Evolutionary conservation across 2,113 vertebrate genomes (phyloP), one percentile per base, ranked within the genome.

Genomic region (Asarcornis scutulata): DNA sequence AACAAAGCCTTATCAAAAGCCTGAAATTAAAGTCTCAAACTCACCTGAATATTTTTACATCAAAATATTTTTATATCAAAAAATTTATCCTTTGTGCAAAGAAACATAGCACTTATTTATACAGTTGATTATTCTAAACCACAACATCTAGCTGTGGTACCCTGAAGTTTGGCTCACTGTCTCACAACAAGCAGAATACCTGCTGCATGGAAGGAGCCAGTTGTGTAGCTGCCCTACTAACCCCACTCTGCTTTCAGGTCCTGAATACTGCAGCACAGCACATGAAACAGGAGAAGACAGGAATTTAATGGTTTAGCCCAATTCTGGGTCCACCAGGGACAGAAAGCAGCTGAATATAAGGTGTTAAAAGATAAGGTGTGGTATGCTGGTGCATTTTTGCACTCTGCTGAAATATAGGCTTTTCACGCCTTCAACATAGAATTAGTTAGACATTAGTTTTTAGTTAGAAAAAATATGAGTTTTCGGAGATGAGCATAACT

Each of bases 211-310:
- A n/a, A 88, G 36, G 31, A 15, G 62, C 21, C 48, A 38, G 71
- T 29, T 48, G n/a, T 3, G 50, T 31, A 78, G 60, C 50, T 40
- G n/a, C 56, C 23, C 71, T n/a, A 12, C 27, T 26, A 48, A 23
- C 4, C 16, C 20, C 0, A 0, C 27, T 50, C 6, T 1, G 20
- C 0, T 1, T 4, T 0, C 0, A 4, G 23, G 11, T 27, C 52
- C 44, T 62, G 52, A 80, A 32, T 38, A 21, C 26, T 36, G 36
- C 23, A 87, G 73, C 38, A 58, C 17, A 53, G 13, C 32, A 69
- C 29, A 34, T 22, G 42, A 60, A 83, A 40, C 6, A 11, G 68
- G 27, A 27, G 9, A 56, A 38, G 20, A 4, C 60, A 71, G 58
- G 13, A 11, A 34, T 75, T 13, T 1, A 1, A 20, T 42, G 17